Conservation (phyloP, 2,113 vertebrate species). For the Hyaena hyaena region DNA sequence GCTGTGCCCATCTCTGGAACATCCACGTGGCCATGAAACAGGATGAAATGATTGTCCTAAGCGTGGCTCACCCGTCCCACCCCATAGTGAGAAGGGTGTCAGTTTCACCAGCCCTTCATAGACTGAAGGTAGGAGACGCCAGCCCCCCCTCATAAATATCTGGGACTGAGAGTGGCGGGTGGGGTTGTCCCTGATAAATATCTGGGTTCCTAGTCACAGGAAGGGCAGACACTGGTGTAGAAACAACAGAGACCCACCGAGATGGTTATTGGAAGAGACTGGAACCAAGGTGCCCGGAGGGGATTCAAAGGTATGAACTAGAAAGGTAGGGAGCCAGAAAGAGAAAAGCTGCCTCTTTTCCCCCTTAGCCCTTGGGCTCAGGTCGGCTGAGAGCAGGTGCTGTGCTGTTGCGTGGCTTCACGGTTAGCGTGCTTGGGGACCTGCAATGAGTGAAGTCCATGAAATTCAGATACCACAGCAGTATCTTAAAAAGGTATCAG, state of each 20-base stretch:
- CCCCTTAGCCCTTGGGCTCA: neutral
- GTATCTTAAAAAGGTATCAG: conserved; percentile 72
- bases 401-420: neutral
- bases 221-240: neutral
- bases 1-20: neutral
- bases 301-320: neutral
- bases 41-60: neutral
- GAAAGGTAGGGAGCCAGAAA: neutral
- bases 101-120: neutral
- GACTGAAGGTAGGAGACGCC: neutral
- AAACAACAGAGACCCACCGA: neutral
- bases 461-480: conserved; percentile 56
- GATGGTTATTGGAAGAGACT: neutral
- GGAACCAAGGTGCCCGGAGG: neutral
- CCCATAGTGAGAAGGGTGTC: neutral
- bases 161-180: too few relatives aligned
- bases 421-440: neutral
- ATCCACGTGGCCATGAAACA: neutral
- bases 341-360: neutral
- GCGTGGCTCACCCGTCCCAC: neutral
- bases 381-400: neutral
- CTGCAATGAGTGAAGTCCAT: conserved; percentile 32
- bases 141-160: neutral
- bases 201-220: conserved; percentile 49
- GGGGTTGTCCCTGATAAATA: neutral